Percentiles rank a stretch among this genome's conserved stretches.
phyloP scores from a whole-genome alignment of 2,113 vertebrate genomes.

The Cisticola juncidis region DNA sequence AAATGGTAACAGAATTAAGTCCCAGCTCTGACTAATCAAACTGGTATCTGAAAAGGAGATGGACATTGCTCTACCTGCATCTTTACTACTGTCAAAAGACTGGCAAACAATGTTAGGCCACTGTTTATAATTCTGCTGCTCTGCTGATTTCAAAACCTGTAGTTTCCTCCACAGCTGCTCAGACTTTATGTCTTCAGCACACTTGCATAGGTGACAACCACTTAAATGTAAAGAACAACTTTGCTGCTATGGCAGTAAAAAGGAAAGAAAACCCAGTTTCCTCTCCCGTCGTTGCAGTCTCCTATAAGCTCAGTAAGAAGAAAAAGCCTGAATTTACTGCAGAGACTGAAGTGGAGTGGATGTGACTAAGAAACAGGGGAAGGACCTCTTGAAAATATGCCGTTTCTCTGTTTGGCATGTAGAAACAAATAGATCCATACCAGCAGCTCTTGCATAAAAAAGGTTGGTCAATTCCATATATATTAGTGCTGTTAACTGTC shows the following conservation, averaged over 20 bases:
- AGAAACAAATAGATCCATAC: not conserved
- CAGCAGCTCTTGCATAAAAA: not conserved
- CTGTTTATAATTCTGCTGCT: not conserved
- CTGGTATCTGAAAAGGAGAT: not conserved
- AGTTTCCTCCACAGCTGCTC: not conserved
- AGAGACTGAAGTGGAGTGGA: not conserved
- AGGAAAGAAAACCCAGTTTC: not conserved
- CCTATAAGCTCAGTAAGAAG: not conserved
- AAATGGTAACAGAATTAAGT: not conserved
- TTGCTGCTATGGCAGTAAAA: not conserved
- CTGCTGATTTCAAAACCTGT: not conserved
- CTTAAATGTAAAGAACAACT: not conserved
- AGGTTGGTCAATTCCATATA: not conserved
- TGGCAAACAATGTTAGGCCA: not conserved
- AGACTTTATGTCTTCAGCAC: not conserved
- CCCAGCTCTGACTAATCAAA: not conserved
- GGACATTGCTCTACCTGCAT: not conserved
- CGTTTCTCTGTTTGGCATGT: not conserved
- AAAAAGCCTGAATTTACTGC: not conserved
- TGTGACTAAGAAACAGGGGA: not conserved
- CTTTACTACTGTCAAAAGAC: not conserved
- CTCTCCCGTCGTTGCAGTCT: not conserved
- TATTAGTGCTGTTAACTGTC: not conserved
- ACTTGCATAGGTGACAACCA: not conserved
- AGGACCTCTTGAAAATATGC: fast-evolving